These are phyloP conservation scores for Acyrthosiphon pisum DNA, from an alignment of 1,140 invertebrate species.

Conservation along the genomic window DNA sequence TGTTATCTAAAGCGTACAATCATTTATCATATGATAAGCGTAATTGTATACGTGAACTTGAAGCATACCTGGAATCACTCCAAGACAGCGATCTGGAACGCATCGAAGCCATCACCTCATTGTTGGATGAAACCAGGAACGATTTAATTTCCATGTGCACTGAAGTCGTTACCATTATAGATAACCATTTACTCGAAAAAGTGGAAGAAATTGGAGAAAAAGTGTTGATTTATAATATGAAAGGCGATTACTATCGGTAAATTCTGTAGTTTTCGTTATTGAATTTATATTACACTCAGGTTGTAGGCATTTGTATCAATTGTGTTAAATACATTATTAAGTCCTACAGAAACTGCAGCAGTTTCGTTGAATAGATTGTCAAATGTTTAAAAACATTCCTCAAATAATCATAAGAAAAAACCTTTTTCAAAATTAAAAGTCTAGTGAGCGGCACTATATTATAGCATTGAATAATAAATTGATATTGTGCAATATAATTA, in stretches of 20 bases:
- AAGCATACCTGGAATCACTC: neutral
- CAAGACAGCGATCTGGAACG: neutral
- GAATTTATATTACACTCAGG: neutral
- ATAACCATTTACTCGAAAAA: neutral
- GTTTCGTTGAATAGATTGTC: neutral
- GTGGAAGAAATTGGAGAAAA: neutral
- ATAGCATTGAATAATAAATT: neutral
- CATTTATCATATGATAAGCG: neutral
- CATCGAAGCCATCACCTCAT: neutral
- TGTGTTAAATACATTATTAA: neutral
- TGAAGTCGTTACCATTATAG: neutral
- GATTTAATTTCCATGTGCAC: neutral
- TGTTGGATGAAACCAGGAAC: neutral
- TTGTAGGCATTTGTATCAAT: neutral
- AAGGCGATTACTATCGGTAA: neutral
- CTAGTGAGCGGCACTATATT: neutral
- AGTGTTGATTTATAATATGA: constrained; percentile 22
- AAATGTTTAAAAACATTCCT: neutral
- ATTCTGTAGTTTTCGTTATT: neutral
- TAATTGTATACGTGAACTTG: neutral
- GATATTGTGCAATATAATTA: neutral
- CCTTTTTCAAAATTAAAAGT: neutral
- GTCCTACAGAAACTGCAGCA: neutral
- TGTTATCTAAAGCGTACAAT: neutral
- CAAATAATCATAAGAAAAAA: neutral